Percentiles rank a stretch among this genome's conserved stretches.
Conservation (phyloP, 2,888 invertebrate species). For the Torymus auratus region DNA sequence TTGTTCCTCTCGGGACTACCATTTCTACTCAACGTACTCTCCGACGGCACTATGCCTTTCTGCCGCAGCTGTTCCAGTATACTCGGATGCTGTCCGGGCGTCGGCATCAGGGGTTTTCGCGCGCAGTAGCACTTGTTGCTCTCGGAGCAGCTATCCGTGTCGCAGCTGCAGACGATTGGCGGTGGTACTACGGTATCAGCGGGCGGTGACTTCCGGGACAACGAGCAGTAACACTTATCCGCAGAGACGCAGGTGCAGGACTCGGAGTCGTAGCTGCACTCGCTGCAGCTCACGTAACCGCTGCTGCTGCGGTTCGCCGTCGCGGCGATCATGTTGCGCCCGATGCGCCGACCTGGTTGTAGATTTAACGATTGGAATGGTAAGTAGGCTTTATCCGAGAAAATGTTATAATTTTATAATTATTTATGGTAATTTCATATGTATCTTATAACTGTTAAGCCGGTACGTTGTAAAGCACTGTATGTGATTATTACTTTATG, state of each 20-base stretch:
- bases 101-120: conserved; percentile 56
- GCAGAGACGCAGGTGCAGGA: conserved; percentile 86
- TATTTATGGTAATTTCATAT: too few species aligned
- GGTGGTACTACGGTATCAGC: conserved; percentile 57
- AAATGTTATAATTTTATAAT: too few species aligned
- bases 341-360: conserved; percentile 66
- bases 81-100: conserved; percentile 72
- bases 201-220: conserved; percentile 73
- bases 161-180: conserved; percentile 83
- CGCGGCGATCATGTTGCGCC: conserved; percentile 64
- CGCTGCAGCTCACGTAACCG: conserved; percentile 90
- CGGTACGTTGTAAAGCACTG: too few species aligned
- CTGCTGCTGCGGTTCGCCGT: conserved; percentile 78
- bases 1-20: conserved; percentile 67
- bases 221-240: conserved; percentile 91
- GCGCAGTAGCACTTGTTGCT: conserved; percentile 92
- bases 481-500: too few species aligned
- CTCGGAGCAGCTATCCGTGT: conserved; percentile 91
- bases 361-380: too few species aligned
- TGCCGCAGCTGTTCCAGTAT: conserved; percentile 78
- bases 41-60: conserved; percentile 77
- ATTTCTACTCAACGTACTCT: conserved; percentile 70
- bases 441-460: too few species aligned
- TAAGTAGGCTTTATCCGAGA: too few species aligned
- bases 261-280: conserved; percentile 91